phyloP scores from a whole-genome alignment of 2,888 invertebrate genomes.

The Lymantria dispar region DNA sequence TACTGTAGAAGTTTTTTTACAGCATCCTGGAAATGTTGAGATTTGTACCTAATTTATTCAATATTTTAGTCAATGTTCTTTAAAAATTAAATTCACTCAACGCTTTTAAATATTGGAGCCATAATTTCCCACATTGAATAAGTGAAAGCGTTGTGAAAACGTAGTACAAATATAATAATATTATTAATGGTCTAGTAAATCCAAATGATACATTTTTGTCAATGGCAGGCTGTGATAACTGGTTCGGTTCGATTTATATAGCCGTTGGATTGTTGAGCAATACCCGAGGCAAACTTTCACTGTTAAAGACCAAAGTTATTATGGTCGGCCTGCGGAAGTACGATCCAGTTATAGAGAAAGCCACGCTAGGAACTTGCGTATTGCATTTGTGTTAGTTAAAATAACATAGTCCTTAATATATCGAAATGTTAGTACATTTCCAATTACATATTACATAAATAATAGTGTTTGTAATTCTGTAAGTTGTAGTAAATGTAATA shows the following conservation, averaged over 20 bases:
- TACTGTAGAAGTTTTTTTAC: too few species aligned
- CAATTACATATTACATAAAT: too few species aligned
- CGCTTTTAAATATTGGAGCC: too few species aligned
- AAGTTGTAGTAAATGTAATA: too few species aligned
- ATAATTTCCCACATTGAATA: too few species aligned
- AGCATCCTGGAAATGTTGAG: too few species aligned
- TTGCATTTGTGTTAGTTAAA: constrained; percentile 26
- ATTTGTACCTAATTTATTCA: too few species aligned
- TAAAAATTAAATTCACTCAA: too few species aligned
- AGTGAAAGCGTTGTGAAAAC: not conserved
- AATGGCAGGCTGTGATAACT: constrained; percentile 28
- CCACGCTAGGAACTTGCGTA: constrained; percentile 36
- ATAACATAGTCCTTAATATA: constrained; percentile 6
- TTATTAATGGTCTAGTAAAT: constrained; percentile 6
- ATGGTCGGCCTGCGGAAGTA: constrained; percentile 51
- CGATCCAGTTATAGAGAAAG: constrained; percentile 68
- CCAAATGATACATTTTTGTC: constrained; percentile 17
- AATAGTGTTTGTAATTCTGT: too few species aligned
- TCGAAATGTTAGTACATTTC: not conserved
- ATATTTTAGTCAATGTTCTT: too few species aligned
- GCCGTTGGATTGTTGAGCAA: constrained; percentile 31
- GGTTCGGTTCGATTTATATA: constrained; percentile 39
- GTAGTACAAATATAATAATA: not conserved
- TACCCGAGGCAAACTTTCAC: constrained; percentile 60
- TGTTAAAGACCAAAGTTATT: constrained; percentile 50